Evolutionary conservation across 2,888 invertebrate genomes (phyloP).

Genomic region (Camptogramma bilineatum): DNA sequence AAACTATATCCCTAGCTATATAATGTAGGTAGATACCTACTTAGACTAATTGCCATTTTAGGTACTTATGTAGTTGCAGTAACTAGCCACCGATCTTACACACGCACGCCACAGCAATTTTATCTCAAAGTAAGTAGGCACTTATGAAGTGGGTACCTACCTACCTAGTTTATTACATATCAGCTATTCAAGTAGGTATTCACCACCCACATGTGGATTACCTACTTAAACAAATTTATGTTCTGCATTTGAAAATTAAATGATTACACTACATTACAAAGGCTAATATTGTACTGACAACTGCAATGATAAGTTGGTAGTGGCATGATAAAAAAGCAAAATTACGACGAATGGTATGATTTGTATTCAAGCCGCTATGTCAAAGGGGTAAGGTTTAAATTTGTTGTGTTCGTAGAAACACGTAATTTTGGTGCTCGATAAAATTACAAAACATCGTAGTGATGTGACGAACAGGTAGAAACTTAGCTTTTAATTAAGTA

Average conservation of each 20-base stretch:
- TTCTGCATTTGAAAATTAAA: conserved; percentile 10
- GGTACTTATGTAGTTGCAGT: neutral
- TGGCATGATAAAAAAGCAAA: conserved; percentile 12
- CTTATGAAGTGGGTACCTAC: neutral
- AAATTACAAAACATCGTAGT: conserved; percentile 25
- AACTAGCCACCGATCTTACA: neutral
- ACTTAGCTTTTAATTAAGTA: too few species aligned
- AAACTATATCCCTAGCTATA: neutral
- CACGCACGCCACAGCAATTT: conserved; percentile 11
- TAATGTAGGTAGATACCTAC: too few species aligned
- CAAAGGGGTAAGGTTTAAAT: conserved; percentile 5
- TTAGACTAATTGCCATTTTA: too few species aligned
- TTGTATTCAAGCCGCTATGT: conserved; percentile 11
- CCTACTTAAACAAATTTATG: conserved; percentile 15
- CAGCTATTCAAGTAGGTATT: conserved; percentile 21
- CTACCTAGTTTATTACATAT: conserved; percentile 10
- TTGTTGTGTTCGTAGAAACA: neutral
- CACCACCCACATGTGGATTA: conserved; percentile 23
- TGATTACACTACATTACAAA: neutral
- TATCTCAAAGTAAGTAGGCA: conserved; percentile 4
- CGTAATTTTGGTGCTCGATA: neutral
- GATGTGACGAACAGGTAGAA: conserved; percentile 10
- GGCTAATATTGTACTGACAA: neutral
- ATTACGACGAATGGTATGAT: neutral
- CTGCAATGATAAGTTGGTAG: conserved; percentile 4